phyloP scores from a whole-genome alignment of 1,140 invertebrate species.

The Formica exsecta region DNA sequence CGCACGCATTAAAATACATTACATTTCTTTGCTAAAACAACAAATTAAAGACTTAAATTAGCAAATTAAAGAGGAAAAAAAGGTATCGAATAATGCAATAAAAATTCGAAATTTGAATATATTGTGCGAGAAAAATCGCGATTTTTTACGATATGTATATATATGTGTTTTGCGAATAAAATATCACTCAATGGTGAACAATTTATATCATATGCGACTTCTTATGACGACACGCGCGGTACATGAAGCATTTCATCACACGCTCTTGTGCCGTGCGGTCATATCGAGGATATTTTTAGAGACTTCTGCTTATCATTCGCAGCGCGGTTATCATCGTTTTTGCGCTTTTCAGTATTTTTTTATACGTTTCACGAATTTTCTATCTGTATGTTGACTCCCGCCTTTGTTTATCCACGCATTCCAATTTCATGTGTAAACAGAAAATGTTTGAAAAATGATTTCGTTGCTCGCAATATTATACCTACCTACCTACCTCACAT shows the following conservation, averaged over 20 bases:
- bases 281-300: conserved; percentile 62
- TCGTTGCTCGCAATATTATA: neutral
- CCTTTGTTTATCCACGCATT: neutral
- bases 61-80: neutral
- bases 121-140: too few species aligned
- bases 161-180: neutral
- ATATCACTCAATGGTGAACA: conserved; percentile 9
- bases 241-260: conserved; percentile 49
- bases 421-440: neutral
- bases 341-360: conserved; percentile 34
- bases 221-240: conserved; percentile 14
- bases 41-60: too few species aligned
- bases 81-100: neutral
- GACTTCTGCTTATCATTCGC: conserved; percentile 58
- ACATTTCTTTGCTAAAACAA: neutral
- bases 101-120: neutral
- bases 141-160: too few species aligned
- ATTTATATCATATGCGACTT: conserved; percentile 30
- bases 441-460: neutral
- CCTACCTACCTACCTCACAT: too few species aligned
- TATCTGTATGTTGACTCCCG: neutral
- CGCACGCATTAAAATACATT: neutral
- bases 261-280: neutral
- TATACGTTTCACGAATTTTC: conserved; percentile 11
- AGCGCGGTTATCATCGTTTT: conserved; percentile 58